Conservation (phyloP, 2,888 invertebrate genomes). For the Phortica magna region DNA sequence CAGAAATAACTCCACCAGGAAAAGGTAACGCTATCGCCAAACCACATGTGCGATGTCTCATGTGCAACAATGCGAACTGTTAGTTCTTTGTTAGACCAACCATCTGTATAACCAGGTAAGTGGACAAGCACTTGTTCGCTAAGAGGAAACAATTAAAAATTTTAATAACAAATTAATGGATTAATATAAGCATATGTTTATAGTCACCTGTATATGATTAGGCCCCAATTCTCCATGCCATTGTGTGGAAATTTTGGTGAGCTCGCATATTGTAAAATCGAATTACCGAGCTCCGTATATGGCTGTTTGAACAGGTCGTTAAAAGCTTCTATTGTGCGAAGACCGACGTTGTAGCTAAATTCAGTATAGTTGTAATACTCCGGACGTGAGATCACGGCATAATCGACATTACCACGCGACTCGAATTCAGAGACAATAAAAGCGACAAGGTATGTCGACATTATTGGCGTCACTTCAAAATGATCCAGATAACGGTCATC, state of each 20-base stretch:
- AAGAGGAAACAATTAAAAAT: background rate
- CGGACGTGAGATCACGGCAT: slow-evolving; percentile 83
- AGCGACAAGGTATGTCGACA: slow-evolving; percentile 91
- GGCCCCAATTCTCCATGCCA: slow-evolving; percentile 95
- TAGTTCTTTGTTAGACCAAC: slow-evolving; percentile 66
- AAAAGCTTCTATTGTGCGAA: slow-evolving; percentile 54
- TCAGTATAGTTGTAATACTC: slow-evolving; percentile 83
- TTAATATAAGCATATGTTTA: slow-evolving; percentile 67
- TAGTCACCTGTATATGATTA: slow-evolving; percentile 88
- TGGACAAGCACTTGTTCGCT: slow-evolving; percentile 64
- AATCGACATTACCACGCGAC: slow-evolving; percentile 54
- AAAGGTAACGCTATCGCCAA: slow-evolving; percentile 81
- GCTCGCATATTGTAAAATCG: slow-evolving; percentile 87
- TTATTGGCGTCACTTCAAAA: slow-evolving; percentile 79
- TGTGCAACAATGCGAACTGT: slow-evolving; percentile 80
- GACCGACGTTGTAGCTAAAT: slow-evolving; percentile 80
- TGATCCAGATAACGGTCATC: slow-evolving; percentile 60
- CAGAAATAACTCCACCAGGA: slow-evolving; percentile 81
- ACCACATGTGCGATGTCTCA: slow-evolving; percentile 83
- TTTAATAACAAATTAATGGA: background rate
- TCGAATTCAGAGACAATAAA: slow-evolving; percentile 83
- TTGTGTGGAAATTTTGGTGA: slow-evolving; percentile 87
- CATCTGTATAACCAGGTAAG: slow-evolving; percentile 66
- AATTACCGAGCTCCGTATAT: slow-evolving; percentile 80
- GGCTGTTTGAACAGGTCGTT: slow-evolving; percentile 85